These are phyloP conservation scores for Zeus faber DNA, from an alignment of 2,113 vertebrate species.

Conservation along the genomic window DNA sequence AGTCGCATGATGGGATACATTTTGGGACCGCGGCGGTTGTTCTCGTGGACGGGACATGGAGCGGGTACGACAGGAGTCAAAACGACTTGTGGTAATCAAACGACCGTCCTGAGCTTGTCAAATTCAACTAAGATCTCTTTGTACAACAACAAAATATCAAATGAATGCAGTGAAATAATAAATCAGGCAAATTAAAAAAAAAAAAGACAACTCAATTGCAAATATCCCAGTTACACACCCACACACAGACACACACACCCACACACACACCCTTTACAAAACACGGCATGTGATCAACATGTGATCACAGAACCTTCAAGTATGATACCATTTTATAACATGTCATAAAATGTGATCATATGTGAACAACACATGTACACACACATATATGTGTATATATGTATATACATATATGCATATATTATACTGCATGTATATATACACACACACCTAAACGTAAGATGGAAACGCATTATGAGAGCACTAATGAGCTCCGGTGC, in stretches of 20 bases:
- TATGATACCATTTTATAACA: no score
- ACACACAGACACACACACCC: constrained; percentile 1
- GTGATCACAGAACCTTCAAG: no score
- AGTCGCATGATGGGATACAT: neutral
- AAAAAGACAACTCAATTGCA: constrained; percentile 12
- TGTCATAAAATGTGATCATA: no score
- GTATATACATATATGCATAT: no score
- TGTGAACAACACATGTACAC: no score
- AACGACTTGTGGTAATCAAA: constrained; percentile 42
- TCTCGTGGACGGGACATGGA: constrained; percentile 5
- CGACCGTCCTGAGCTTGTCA: constrained; percentile 75
- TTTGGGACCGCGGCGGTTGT: neutral
- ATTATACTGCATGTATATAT: neutral
- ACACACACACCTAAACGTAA: constrained; percentile 7
- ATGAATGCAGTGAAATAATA: constrained; percentile 32
- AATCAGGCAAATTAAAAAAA: constrained; percentile 14
- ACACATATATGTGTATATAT: no score
- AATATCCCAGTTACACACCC: constrained; percentile 24
- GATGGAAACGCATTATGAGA: constrained; percentile 16
- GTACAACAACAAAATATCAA: constrained; percentile 35
- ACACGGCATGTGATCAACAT: neutral
- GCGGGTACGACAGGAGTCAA: constrained; percentile 31
- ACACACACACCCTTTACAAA: neutral
- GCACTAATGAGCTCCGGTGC: no score
- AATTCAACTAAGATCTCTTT: constrained; percentile 46